These are phyloP conservation scores for Drosophila conformis DNA, from an alignment of 2,888 invertebrate genomes.

Conservation along the genomic window DNA sequence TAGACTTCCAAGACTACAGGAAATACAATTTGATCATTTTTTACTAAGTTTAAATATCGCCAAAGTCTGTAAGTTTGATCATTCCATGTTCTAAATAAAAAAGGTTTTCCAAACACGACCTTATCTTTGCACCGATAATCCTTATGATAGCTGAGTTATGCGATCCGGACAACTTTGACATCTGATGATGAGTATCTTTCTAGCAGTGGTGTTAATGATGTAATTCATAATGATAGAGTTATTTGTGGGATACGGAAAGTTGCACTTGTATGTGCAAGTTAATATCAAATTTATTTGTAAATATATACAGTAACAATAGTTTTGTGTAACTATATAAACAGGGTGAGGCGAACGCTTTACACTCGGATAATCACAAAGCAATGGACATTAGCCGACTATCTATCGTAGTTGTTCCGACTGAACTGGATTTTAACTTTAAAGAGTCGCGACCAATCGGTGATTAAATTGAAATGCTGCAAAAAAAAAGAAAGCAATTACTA, in stretches of 20 bases:
- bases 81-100: not conserved
- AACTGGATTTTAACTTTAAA: conserved; percentile 82
- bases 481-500: not conserved
- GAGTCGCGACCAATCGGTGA: conserved; percentile 76
- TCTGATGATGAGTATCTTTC: not conserved
- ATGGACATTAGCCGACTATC: conserved; percentile 31
- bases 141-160: not conserved
- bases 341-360: conserved; percentile 13
- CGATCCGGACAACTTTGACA: not conserved
- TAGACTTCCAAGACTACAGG: not conserved
- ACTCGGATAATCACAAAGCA: conserved; percentile 13
- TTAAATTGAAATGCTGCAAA: conserved; percentile 54
- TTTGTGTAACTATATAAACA: conserved; percentile 2
- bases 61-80: not conserved
- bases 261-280: not conserved
- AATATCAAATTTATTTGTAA: conserved; percentile 32
- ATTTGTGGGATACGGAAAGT: not conserved
- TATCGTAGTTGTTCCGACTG: conserved; percentile 63
- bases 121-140: not conserved
- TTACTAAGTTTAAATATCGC: not conserved
- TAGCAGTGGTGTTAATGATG: not conserved
- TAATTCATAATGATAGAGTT: not conserved
- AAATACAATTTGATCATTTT: not conserved
- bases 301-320: conserved; percentile 18
- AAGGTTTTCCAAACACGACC: not conserved